Conservation (phyloP, 2,797 vertebrate species). For the Schizopygopsis malacanthus region DNA sequence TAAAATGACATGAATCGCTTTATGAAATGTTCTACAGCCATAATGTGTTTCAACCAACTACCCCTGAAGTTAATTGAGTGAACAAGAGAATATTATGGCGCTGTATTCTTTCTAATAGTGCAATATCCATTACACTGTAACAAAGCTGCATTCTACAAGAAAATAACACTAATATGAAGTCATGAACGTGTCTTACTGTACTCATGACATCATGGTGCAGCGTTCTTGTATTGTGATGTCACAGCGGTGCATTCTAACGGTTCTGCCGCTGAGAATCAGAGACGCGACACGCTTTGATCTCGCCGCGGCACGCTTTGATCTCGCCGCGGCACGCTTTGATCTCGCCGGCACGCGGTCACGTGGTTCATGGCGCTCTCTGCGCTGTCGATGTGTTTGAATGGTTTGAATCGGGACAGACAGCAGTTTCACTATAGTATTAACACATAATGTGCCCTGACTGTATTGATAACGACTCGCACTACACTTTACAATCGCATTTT, state of each 20-base stretch:
- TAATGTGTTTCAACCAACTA: neutral
- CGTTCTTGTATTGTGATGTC: neutral
- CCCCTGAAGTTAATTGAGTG: neutral
- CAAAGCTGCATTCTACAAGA: neutral
- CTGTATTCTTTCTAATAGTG: slow-evolving; percentile 4
- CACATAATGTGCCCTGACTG: too few species aligned
- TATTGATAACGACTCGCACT: too few species aligned
- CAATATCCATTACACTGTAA: neutral
- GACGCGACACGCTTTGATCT: too few species aligned
- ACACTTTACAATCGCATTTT: too few species aligned
- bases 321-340: too few species aligned
- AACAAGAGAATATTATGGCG: neutral
- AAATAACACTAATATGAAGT: neutral
- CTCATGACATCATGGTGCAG: slow-evolving; percentile 15
- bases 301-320: too few species aligned
- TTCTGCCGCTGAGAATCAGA: neutral
- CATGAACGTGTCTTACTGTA: slow-evolving; percentile 2
- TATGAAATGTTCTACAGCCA: neutral
- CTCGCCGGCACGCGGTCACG: too few species aligned
- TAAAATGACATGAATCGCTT: neutral
- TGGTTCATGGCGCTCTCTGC: too few species aligned
- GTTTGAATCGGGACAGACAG: too few species aligned
- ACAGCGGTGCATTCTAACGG: slow-evolving; percentile 4
- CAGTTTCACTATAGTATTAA: too few species aligned
- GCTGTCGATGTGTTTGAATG: too few species aligned